Base-by-base conservation (phyloP, 2,797 vertebrate genomes). In the Takifugu rubripes region DNA sequence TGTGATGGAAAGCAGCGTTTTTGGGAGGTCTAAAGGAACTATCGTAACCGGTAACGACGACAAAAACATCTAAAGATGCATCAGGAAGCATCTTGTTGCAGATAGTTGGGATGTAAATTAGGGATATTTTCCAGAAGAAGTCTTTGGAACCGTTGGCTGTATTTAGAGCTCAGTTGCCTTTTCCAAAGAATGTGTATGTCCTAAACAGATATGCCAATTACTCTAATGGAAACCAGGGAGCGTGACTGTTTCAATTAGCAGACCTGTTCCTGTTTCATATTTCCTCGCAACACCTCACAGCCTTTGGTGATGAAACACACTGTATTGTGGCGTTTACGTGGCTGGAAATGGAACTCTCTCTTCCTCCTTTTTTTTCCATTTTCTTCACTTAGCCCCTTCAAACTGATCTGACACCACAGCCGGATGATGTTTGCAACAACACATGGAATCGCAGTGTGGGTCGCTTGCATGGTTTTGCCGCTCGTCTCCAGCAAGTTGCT, bases 151-250 rank as follows among this genome's bases (percentile, higher is more conserved):
- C 65, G 40, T 21, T 21, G 21, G 21, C 21, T 49, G 59, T 54
- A 78, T 86, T 85, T 83, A 78, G 31, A 63, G 83, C 83, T 84
- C 81, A 85, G 81, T 79, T 79, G 74, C 79, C 70, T 67, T 85
- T 82, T 70, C 59, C 47, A 66, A 77, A 53, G 79, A 88, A 84
- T 75, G 83, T 85, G 81, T 83, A 86, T 68, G 82, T 82, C 77
- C 85, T 77, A 84, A 89, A 87, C 74, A 85, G 84, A 90, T 84
- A 86, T 87, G 81, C 72, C 85, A 88, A 88, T 88, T 88, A 87
- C 69, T 70, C 66, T 81, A 89, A 86, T 87, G 80, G 83, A 85
- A 89, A 81, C 58, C 83, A 75, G 72, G 77, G 67, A 77, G 83
- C 74, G 60, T 83, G 80, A 86, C 84, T 36, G 57, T 54, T 85